A percentile compares a stretch with the other conserved stretches of the same genome.
Conservation (phyloP, 2,888 invertebrate genomes). For the Synergus gifuensis region DNA sequence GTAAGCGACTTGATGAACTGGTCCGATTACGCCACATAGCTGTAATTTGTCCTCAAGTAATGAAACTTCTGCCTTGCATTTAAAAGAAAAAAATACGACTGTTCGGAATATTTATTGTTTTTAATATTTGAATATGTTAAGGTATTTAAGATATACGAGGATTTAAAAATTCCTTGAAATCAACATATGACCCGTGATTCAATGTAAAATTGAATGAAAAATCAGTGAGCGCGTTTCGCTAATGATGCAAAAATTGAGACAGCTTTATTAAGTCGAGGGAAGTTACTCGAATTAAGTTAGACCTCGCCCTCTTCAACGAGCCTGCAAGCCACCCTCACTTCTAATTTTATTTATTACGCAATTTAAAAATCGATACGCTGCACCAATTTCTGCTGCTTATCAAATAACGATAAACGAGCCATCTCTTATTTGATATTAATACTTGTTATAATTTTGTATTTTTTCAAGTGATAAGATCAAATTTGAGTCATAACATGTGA, state of each 20-base stretch:
- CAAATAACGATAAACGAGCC: conserved; percentile 23
- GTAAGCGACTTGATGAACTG: conserved; percentile 55
- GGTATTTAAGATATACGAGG: not conserved
- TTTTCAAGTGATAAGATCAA: not conserved
- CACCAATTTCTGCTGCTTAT: conserved; percentile 39
- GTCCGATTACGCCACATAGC: conserved; percentile 55
- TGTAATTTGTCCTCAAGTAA: conserved; percentile 61
- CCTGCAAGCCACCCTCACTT: conserved; percentile 69
- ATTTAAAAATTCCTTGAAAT: not conserved
- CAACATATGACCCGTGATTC: not conserved
- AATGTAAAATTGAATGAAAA: conserved; percentile 67
- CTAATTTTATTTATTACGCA: conserved; percentile 77
- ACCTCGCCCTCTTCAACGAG: conserved; percentile 58
- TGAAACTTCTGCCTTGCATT: conserved; percentile 42
- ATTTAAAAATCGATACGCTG: conserved; percentile 75
- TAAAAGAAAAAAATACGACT: not conserved
- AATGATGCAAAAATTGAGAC: conserved; percentile 76
- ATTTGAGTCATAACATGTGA: not conserved
- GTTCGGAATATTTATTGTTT: not conserved
- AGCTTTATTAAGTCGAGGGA: conserved; percentile 75
- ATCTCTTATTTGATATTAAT: conserved; percentile 26
- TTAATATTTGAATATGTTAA: not conserved
- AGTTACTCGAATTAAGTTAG: conserved; percentile 75
- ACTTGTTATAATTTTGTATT: not conserved
- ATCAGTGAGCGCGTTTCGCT: conserved; percentile 65